Base-by-base conservation (phyloP, 2,113 vertebrate species). In the Elephas maximus region DNA sequence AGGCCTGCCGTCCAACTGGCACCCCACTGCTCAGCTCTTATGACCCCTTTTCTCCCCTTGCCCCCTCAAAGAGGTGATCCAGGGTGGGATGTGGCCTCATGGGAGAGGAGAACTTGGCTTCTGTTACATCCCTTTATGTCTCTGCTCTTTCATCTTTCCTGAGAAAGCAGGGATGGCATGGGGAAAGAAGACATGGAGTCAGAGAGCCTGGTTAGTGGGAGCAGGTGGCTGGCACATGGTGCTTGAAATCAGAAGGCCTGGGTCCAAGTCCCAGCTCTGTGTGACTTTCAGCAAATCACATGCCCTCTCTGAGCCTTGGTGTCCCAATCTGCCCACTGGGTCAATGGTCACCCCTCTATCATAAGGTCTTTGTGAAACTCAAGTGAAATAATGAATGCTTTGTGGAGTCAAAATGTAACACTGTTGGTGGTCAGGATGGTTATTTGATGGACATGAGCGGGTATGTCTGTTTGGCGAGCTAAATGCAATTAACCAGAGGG, bases 1-100 rank as follows among this genome's bases (percentile, higher is more conserved):
- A 92, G 92, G 67, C 85, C 94, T 78, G 85, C 65, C 33, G 4
- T 92, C 88, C 94, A 92, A 67, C 97, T 71, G 92, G 67, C 14
- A 5, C 96, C 97, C 97, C 60, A 14, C 92, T 60, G 93, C 37
- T 83, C 74, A 37, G 88, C 90, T 81, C 96, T 82, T 85, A 5
- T 93, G 96, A 95, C 93, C 90, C 92, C 86, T 62, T 65, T 71
- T 74, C 33, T 90, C 91, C 65, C 41, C 37, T 93, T 83, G 65
- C 88, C 90, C 73, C 77, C 88, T 92, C 69, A 63, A 94, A 73
- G 86, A 91, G 62, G 85, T 79, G 28, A n/a, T 74, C 48, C 91
- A 45, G 71, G 87, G 80, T 90, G 57, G 93, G 74, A 37, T 48
- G 76, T 74, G 80, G 85, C 71, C 93, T 97, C 93, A n/a, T 18